A percentile compares a stretch with the other conserved stretches of the same genome.
Evolutionary conservation across 2,888 invertebrate species (phyloP).

Genomic region (Dichetophora obliterata): DNA sequence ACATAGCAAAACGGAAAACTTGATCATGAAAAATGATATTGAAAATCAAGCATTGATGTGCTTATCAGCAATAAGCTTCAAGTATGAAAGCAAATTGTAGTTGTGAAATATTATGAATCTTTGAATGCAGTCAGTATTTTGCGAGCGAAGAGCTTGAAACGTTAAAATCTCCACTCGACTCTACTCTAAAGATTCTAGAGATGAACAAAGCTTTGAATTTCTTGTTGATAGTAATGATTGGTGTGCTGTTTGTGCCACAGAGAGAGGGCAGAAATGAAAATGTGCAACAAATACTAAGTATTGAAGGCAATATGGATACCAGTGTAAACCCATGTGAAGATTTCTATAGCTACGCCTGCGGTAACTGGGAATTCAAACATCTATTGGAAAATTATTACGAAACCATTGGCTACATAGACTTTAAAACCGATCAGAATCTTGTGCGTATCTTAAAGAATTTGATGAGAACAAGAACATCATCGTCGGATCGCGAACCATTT

Average conservation of each 20-base stretch:
- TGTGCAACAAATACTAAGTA: slow-evolving; percentile 23
- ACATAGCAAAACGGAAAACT: too few species aligned
- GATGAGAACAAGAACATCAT: neutral
- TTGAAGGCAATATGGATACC: slow-evolving; percentile 59
- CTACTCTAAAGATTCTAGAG: neutral
- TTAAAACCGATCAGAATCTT: slow-evolving; percentile 44
- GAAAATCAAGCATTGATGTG: neutral
- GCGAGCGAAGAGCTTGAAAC: neutral
- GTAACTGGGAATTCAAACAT: slow-evolving; percentile 56
- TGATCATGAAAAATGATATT: neutral
- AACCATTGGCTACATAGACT: slow-evolving; percentile 45
- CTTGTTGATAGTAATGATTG: neutral
- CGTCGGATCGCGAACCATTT: slow-evolving; percentile 20
- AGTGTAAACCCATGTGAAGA: slow-evolving; percentile 59
- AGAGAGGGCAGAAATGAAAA: neutral
- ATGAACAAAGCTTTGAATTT: neutral
- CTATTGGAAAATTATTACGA: slow-evolving; percentile 40
- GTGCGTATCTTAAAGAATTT: slow-evolving; percentile 38
- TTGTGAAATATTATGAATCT: neutral
- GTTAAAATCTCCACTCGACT: neutral
- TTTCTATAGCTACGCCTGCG: slow-evolving; percentile 65
- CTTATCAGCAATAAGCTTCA: neutral
- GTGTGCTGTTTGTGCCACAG: neutral
- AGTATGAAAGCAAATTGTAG: too few species aligned
- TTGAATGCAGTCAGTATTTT: neutral